These are phyloP conservation scores for Rhabdornis inornatus DNA, from an alignment of 2,113 vertebrate species.

Conservation along the genomic window DNA sequence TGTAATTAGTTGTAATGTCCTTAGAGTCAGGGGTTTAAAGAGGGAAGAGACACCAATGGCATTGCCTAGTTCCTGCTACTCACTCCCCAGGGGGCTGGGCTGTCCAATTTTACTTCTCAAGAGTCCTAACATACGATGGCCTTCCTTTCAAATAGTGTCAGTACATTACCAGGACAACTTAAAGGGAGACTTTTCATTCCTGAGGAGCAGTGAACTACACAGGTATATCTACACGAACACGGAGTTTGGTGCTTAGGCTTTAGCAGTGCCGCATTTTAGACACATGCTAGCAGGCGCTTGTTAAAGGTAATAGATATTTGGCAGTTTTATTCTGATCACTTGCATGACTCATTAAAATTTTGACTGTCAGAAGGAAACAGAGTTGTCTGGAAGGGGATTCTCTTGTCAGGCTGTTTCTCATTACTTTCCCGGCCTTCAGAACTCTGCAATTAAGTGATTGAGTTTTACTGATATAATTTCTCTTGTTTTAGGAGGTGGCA, in stretches of 20 bases:
- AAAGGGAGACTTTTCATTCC: not conserved
- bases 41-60: not conserved
- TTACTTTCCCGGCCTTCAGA: not conserved
- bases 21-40: not conserved
- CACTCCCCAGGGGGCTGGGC: not conserved
- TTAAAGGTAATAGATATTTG: not conserved
- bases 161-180: not conserved
- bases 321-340: not conserved
- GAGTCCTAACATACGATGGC: not conserved
- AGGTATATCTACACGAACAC: not conserved
- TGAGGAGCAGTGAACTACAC: not conserved
- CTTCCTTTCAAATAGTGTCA: not conserved
- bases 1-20: slow-evolving; percentile 34
- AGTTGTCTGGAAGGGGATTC: not conserved
- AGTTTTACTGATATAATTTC: not conserved
- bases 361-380: not conserved
- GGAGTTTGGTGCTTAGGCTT: not conserved
- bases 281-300: not conserved
- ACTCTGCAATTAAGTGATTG: not conserved
- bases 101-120: not conserved
- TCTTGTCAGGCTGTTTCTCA: not conserved
- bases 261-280: not conserved
- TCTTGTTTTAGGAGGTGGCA: not conserved
- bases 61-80: not conserved
- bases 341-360: not conserved